Evolutionary conservation across 2,797 vertebrate genomes (phyloP).

Genomic region (Halcyon chelicuti): DNA sequence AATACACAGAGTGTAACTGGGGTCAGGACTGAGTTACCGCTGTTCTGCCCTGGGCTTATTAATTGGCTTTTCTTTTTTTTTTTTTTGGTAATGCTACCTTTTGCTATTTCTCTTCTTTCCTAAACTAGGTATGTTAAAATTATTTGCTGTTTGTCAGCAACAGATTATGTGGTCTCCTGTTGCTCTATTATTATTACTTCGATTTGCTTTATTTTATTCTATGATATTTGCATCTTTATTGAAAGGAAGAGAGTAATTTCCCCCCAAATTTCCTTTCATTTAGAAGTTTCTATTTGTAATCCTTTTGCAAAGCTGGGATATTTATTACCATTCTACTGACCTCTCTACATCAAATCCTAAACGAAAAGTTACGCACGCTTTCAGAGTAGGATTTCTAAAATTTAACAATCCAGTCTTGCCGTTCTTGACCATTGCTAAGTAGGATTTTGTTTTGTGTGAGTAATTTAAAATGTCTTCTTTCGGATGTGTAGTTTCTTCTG

Average conservation of each 20-base stretch:
- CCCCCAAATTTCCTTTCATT: background rate
- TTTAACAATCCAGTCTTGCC: background rate
- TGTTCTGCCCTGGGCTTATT: background rate
- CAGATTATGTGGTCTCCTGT: background rate
- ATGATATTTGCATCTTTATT: background rate
- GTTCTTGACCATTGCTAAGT: background rate
- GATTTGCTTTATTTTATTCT: background rate
- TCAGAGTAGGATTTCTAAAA: background rate
- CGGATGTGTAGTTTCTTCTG: background rate
- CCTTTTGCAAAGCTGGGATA: background rate
- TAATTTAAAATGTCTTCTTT: background rate
- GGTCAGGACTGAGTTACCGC: background rate
- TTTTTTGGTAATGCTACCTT: background rate
- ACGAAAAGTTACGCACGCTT: rapidly evolving
- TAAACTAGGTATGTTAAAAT: background rate
- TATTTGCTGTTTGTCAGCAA: background rate
- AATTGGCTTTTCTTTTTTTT: background rate
- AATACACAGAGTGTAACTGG: background rate
- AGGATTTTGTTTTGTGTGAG: background rate
- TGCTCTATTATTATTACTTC: background rate
- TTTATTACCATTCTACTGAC: background rate
- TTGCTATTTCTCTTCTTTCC: background rate
- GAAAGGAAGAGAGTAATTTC: background rate
- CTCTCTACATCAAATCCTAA: background rate
- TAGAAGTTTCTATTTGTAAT: background rate